Evolutionary conservation across 2,113 vertebrate genomes (phyloP).

Genomic region (Mugil cephalus): DNA sequence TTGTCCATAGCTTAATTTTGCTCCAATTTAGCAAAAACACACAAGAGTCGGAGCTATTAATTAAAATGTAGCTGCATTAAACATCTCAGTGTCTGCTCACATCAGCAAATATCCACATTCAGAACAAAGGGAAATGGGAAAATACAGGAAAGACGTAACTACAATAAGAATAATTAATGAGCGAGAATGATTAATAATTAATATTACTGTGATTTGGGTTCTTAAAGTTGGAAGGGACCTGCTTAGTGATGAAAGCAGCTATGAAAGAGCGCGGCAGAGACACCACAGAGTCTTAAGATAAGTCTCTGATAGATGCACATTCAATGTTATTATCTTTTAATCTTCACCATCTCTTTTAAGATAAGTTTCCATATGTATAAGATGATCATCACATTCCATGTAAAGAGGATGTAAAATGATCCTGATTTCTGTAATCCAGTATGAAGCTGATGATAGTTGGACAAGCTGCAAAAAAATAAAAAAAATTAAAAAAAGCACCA

Average conservation of each 20-base stretch:
- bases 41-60: neutral
- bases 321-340: neutral
- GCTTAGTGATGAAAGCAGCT: neutral
- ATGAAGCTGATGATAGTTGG: too few relatives aligned
- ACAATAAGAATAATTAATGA: neutral
- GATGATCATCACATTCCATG: neutral
- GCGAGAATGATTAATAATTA: neutral
- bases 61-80: neutral
- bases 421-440: too few relatives aligned
- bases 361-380: neutral
- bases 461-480: too few relatives aligned
- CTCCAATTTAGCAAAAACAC: constrained; percentile 1
- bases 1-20: constrained; percentile 1
- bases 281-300: neutral
- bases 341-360: too few relatives aligned
- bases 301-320: neutral
- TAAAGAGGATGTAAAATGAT: too few relatives aligned
- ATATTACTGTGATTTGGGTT: neutral
- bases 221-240: neutral
- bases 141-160: neutral
- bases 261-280: neutral
- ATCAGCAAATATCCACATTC: neutral
- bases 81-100: neutral
- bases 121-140: neutral
- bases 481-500: too few relatives aligned